Conservation (phyloP, 2,797 vertebrate species). For the Gallinago stenura region DNA sequence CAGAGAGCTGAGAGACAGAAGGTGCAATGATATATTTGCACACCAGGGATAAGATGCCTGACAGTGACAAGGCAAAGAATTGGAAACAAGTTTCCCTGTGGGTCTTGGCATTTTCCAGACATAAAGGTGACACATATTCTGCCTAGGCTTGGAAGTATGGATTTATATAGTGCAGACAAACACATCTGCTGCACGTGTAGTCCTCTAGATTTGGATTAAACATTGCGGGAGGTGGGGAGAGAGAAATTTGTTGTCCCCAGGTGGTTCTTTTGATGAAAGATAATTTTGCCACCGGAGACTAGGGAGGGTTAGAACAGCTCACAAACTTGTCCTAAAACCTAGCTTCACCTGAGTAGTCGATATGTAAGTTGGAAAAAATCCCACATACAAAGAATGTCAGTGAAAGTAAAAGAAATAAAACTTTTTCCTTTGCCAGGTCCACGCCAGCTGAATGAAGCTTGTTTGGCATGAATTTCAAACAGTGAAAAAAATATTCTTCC, state of each 20-base stretch:
- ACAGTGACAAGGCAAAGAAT: background rate
- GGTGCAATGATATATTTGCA: conserved; percentile 14
- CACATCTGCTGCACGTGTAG: conserved; percentile 51
- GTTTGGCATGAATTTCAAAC: background rate
- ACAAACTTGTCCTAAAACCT: background rate
- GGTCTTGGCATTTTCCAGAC: conserved; percentile 48
- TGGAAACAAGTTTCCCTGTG: background rate
- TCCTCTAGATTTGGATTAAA: conserved; percentile 35
- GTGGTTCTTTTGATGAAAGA: background rate
- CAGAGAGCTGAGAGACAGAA: conserved; percentile 37
- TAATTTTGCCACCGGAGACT: background rate
- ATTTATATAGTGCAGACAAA: conserved; percentile 70
- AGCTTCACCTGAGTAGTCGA: background rate
- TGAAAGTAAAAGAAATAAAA: background rate
- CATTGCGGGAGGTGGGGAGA: background rate
- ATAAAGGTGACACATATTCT: conserved; percentile 57
- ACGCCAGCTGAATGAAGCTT: background rate
- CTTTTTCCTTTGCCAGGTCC: background rate
- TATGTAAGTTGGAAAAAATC: background rate
- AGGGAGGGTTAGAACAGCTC: background rate
- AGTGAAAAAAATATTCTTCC: background rate
- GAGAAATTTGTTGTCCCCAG: background rate
- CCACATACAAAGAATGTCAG: background rate
- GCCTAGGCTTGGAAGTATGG: conserved; percentile 9
- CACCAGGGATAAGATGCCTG: background rate